phyloP scores from a whole-genome alignment of 2,797 vertebrate genomes.

The Sebastes variabilis region DNA sequence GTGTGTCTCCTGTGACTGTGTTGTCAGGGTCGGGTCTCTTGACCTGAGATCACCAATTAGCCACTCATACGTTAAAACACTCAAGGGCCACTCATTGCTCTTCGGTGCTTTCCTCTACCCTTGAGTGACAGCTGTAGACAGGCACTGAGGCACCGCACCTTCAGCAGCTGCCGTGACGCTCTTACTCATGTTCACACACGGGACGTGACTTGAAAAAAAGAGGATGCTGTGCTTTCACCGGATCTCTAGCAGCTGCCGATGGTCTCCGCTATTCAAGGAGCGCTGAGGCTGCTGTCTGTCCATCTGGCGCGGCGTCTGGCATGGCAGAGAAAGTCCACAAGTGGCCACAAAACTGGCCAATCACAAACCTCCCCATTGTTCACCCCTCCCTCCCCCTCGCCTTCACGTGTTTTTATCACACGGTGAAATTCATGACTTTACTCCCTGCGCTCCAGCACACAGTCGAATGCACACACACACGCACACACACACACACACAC shows the following conservation, averaged over 20 bases:
- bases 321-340: constrained; percentile 29
- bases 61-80: not conserved
- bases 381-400: not conserved
- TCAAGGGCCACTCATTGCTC: not conserved
- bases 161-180: constrained; percentile 43
- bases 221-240: constrained; percentile 29
- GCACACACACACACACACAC: constrained; percentile 11
- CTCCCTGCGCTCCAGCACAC: not conserved
- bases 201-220: constrained; percentile 36
- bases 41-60: not conserved
- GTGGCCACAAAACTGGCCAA: constrained; percentile 20
- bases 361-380: constrained; percentile 26
- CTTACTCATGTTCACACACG: constrained; percentile 49
- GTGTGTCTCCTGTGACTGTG: not conserved
- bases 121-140: constrained; percentile 63
- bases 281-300: constrained; percentile 44
- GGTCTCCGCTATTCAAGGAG: constrained; percentile 41
- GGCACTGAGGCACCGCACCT: constrained; percentile 17
- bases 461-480: not conserved
- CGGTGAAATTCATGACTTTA: constrained; percentile 7
- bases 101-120: not conserved
- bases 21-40: constrained; percentile 5
- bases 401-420: constrained; percentile 27
- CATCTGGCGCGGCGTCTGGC: constrained; percentile 28
- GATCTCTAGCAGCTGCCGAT: constrained; percentile 60